Base-by-base conservation (phyloP, 2,888 invertebrate species). In the Euclidia mi region DNA sequence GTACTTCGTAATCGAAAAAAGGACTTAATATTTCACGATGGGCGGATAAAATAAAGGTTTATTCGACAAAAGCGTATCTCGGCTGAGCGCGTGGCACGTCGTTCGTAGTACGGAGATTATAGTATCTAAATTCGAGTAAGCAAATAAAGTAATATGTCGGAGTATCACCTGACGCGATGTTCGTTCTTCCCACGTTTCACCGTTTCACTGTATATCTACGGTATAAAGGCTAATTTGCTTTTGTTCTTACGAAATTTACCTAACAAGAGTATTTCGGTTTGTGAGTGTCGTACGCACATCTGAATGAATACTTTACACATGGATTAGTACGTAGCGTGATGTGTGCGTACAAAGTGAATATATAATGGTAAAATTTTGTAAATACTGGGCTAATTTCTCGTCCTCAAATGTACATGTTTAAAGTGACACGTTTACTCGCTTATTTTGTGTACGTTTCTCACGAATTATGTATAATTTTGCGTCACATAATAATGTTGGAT, bases 11-110 rank as follows among this genome's bases (percentile, higher is more conserved):
- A 81, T 82, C 74, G 81, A 82, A 82, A 82, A 76, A 79, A 78
- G 74, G 76, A 76, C 78, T 84, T 83, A 84, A 82, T 80, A 84
- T 78, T 74, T 76, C 76, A 60, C 75, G 73, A 79, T 84, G 76
- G 78, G 67, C 71, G 82, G 81, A 87, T 88, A 82, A 88, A 88
- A 88, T 85, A 89, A 88, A 84, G 81, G 85, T 83, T 91, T 88
- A 89, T 87, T 87, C 84, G 64, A 50, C 71, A 53, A 79, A 79
- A 82, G 72, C 78, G 78, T 78, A 63, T 77, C 71, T 71, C 79
- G 76, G 74, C 72, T 79, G 73, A 79, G 69, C 71, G 78, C 72
- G 80, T 70, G 78, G 78, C 76, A 87, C 82, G 80, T 84, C 77
- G 79, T 74, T 74, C 75, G 65, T 76, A 76, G 70, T 83, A 85